Evolutionary conservation across 2,113 vertebrate species (phyloP), one percentile per base, ranked within the genome.

Genomic region (Tachycineta bicolor): DNA sequence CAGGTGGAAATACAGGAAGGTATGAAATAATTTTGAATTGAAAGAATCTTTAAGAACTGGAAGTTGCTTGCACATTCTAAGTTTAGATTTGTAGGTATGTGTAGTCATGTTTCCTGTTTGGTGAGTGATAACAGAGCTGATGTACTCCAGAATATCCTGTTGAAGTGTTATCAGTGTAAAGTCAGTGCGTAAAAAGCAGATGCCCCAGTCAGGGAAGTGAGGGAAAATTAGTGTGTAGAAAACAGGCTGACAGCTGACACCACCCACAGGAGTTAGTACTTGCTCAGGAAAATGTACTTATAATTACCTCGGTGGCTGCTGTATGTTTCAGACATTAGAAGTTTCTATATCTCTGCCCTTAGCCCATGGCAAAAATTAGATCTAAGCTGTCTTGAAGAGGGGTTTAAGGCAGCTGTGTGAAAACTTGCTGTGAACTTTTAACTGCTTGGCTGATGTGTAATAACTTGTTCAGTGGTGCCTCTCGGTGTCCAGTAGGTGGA

Each of bases 401-500:
- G 2, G 6, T 37, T 31, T 89, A 28, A 56, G 28, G 31, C 43
- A 73, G 37, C 14, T n/a, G 24, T 20, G 12, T 56, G 28, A 56
- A 60, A 77, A 46, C 12, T 8, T 77, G 12, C 12, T 41, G 12
- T 70, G 10, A 77, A 24, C 37, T 41, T 62, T 4, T 4, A 4
- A 37, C 46, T 0, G 0, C 18, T 70, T 68, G 39, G 8, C 20
- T 67, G 43, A 23, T 46, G 31, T 10, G 6, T 10, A 31, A 3
- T 25, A 49, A 52, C 53, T 56, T 73, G 37, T 44, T 94, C 21
- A 49, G 73, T 1, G 1, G 10, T 60, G 52, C 52, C 60, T 89
- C 24, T 41, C 49, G 53, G 8, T 18, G 31, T 70, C 91, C 95
- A 91, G 83, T 34, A 90, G 92, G 52, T 68, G 85, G 85, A 64